Percentiles rank a stretch among this genome's conserved stretches.
These are phyloP conservation scores for Vicugna pacos DNA, from an alignment of 2,113 vertebrate genomes.

Conservation along the genomic window DNA sequence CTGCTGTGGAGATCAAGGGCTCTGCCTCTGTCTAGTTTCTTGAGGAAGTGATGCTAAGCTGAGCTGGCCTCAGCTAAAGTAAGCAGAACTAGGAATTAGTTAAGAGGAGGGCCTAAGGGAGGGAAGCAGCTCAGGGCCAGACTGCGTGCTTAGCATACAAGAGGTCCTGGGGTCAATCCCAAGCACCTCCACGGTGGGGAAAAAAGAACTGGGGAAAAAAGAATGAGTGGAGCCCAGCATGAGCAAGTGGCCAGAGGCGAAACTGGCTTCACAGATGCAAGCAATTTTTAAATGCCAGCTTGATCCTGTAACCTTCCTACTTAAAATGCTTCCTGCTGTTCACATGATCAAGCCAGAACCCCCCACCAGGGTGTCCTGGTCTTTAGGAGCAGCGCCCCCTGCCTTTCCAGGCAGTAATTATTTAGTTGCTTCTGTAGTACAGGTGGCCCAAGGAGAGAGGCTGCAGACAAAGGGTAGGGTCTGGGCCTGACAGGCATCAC, in stretches of 20 bases:
- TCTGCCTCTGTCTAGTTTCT: background rate
- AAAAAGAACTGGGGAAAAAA: too few species aligned
- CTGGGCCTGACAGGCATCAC: background rate
- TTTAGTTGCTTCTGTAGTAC: background rate
- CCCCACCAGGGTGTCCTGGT: background rate
- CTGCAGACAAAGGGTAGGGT: background rate
- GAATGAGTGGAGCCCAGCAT: too few species aligned
- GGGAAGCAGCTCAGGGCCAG: too few species aligned
- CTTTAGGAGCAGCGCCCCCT: background rate
- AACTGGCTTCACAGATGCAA: background rate
- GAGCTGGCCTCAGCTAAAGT: background rate
- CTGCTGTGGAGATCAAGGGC: background rate
- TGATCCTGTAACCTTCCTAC: background rate
- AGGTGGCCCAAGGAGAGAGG: background rate
- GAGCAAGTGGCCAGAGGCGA: background rate
- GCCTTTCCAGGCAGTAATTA: background rate
- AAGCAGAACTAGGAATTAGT: background rate
- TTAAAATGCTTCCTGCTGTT: background rate
- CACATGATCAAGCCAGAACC: background rate
- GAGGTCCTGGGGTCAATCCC: too few species aligned
- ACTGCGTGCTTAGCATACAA: too few species aligned
- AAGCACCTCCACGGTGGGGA: too few species aligned
- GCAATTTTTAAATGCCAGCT: background rate
- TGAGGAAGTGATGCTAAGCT: background rate
- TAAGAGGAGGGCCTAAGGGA: background rate